A percentile compares a stretch with the other conserved stretches of the same genome.
Conservation (phyloP, 2,113 vertebrate genomes). For the Callocephalon fimbriatum region DNA sequence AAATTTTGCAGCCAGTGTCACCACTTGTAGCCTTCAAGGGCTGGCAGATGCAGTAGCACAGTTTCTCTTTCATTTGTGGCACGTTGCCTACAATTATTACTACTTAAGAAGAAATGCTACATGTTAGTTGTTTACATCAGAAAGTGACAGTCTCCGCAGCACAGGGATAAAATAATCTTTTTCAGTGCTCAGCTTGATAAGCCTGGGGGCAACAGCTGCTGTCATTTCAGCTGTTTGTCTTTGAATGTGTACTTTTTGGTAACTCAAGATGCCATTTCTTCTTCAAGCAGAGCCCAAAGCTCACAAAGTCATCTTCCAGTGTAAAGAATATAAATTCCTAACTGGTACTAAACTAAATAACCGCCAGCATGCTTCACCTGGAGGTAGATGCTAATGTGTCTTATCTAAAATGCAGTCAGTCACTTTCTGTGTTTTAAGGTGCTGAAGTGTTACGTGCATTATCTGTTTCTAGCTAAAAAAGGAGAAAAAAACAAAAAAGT, state of each 20-base stretch:
- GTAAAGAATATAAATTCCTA: constrained; percentile 5
- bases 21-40: not conserved
- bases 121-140: constrained; percentile 13
- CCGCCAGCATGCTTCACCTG: not conserved
- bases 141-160: not conserved
- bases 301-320: not conserved
- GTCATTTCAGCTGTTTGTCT: constrained; percentile 37
- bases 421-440: not conserved
- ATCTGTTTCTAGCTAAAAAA: not conserved
- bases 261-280: constrained; percentile 29
- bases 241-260: not conserved
- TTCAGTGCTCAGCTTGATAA: constrained; percentile 25
- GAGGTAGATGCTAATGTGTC: not conserved
- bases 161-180: constrained; percentile 9
- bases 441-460: not conserved
- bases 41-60: not conserved
- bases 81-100: constrained; percentile 11
- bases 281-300: not conserved
- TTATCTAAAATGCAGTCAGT: not conserved
- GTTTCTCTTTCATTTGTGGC: not conserved
- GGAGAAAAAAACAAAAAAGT: not conserved
- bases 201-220: constrained; percentile 46
- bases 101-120: constrained; percentile 3
- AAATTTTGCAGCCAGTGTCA: not conserved
- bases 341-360: not conserved